These are phyloP conservation scores for Metallyticus violacea DNA, from an alignment of 2,888 invertebrate genomes.

Conservation along the genomic window DNA sequence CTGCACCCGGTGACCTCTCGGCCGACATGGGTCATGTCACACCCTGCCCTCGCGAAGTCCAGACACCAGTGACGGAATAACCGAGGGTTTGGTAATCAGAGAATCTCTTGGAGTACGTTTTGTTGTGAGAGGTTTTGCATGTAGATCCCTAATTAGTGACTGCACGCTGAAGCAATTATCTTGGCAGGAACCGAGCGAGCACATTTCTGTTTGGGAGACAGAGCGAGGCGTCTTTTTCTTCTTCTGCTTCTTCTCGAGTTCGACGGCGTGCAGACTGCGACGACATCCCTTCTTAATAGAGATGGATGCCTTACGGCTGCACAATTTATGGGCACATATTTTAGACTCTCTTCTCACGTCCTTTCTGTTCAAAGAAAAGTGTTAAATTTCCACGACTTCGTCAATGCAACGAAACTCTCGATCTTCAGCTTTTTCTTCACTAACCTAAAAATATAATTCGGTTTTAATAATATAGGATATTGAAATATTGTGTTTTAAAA, in stretches of 20 bases:
- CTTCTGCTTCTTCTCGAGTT: background rate
- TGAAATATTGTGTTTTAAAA: too few species aligned
- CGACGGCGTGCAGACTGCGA: too few species aligned
- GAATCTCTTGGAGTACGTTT: background rate
- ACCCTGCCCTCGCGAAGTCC: background rate
- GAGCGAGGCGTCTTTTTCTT: background rate
- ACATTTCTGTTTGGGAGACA: background rate
- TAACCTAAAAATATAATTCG: too few species aligned
- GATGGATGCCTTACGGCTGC: background rate
- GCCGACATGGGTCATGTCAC: background rate
- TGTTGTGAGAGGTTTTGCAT: constrained; percentile 13
- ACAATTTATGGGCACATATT: background rate
- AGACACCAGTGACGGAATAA: background rate
- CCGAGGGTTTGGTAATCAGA: background rate
- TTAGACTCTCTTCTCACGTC: background rate
- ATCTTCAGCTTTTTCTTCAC: too few species aligned
- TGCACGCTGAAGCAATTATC: background rate
- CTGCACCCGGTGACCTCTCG: background rate
- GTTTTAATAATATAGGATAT: too few species aligned
- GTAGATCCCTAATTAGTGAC: constrained; percentile 3
- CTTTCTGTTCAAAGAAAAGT: background rate
- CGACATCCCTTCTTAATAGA: background rate
- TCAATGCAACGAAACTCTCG: too few species aligned
- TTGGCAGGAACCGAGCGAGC: background rate
- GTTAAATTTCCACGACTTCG: background rate